Percentiles rank a stretch among this genome's conserved stretches.
Evolutionary conservation across 2,888 invertebrate genomes (phyloP).

Genomic region (Ormyrus labotus): DNA sequence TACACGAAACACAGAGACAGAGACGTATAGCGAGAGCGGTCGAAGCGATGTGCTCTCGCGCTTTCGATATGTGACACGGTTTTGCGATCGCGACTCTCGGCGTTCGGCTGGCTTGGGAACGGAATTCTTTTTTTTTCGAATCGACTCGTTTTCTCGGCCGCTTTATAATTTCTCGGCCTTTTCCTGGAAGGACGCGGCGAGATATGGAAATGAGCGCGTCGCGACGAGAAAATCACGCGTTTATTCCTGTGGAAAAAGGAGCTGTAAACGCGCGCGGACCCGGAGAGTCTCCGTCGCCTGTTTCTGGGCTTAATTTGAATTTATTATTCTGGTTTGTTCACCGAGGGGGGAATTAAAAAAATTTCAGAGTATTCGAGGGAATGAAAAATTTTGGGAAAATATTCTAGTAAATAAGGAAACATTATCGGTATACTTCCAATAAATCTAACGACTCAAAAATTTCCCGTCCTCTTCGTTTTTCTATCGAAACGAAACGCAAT

Average conservation of each 20-base stretch:
- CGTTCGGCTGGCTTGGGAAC: conserved; percentile 34
- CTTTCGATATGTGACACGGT: conserved; percentile 59
- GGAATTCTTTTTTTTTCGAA: conserved; percentile 34
- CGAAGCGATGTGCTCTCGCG: conserved; percentile 57
- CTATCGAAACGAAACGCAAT: too few species aligned
- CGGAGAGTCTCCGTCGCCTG: conserved; percentile 10
- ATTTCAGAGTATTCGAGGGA: too few species aligned
- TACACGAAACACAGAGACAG: neutral
- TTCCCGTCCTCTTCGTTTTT: too few species aligned
- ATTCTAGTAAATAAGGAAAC: too few species aligned
- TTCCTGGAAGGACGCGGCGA: conserved; percentile 52
- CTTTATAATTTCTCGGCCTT: conserved; percentile 42
- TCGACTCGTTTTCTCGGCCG: conserved; percentile 27
- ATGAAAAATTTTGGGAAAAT: too few species aligned
- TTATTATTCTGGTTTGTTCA: too few species aligned
- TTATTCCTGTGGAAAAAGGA: too few species aligned
- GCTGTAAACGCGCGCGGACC: neutral
- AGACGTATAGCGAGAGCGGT: neutral
- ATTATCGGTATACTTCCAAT: too few species aligned
- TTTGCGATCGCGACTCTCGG: conserved; percentile 20
- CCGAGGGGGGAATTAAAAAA: too few species aligned
- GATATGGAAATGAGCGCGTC: conserved; percentile 53
- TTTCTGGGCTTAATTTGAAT: too few species aligned
- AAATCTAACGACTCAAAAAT: too few species aligned
- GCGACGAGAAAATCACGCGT: conserved; percentile 42